Evolutionary conservation across 2,113 vertebrate genomes (phyloP).

Genomic region (Rhodinocichla rosea): DNA sequence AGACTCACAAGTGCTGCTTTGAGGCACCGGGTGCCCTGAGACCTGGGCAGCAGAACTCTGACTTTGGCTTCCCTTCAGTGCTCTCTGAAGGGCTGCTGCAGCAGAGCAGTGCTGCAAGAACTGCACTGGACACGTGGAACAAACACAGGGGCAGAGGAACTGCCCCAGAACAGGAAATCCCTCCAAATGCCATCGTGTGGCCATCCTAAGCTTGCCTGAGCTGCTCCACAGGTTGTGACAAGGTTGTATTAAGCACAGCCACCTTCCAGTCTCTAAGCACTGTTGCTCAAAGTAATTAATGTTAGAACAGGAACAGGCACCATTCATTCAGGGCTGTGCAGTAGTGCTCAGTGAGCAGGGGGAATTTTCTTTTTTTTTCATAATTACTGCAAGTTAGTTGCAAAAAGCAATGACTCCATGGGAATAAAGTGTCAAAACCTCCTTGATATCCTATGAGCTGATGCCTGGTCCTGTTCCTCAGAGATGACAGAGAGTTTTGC

Average conservation of each 20-base stretch:
- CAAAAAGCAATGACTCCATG: not conserved
- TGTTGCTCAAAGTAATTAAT: conserved; percentile 21
- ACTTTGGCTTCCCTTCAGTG: not conserved
- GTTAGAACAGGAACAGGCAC: not conserved
- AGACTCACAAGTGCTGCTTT: not conserved
- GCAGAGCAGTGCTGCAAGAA: not conserved
- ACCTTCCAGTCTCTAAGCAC: not conserved
- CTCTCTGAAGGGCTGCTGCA: not conserved
- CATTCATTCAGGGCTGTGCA: not conserved
- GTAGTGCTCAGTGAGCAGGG: not conserved
- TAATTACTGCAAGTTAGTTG: not conserved
- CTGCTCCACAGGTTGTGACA: not conserved
- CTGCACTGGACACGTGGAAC: rapidly evolving
- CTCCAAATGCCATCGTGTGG: conserved; percentile 9
- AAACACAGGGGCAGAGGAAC: rapidly evolving
- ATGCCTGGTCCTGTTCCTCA: not conserved
- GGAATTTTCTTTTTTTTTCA: not conserved
- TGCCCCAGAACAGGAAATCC: not conserved
- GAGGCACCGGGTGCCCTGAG: not conserved
- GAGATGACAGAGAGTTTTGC: not conserved
- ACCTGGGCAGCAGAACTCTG: not conserved
- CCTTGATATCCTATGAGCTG: not conserved
- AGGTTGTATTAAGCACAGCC: not conserved
- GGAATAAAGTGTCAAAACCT: not conserved
- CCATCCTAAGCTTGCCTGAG: not conserved